phyloP scores from a whole-genome alignment of 2,888 invertebrate species.

The Heteromyza rotundicornis region DNA sequence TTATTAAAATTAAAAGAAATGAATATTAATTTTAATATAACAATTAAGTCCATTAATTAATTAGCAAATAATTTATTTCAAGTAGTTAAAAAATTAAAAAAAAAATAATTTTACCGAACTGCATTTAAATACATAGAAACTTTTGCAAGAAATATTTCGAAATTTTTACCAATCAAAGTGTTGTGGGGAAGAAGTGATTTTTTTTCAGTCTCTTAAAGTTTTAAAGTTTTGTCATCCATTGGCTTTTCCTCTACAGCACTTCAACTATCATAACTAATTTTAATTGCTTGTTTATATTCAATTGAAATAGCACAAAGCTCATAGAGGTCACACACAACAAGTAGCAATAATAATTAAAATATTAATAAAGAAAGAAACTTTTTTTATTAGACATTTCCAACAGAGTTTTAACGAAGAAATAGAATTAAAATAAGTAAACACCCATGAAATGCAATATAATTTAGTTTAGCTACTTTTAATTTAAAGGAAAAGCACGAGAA shows the following conservation, averaged over 20 bases:
- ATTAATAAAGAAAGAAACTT: slow-evolving; percentile 5
- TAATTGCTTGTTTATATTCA: not conserved
- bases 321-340: not conserved
- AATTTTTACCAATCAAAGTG: no score
- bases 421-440: not conserved
- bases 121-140: not conserved
- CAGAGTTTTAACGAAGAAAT: no score
- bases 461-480: slow-evolving; percentile 28
- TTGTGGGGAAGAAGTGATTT: no score
- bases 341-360: slow-evolving; percentile 12
- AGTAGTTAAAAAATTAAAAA: not conserved
- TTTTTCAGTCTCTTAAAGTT: no score
- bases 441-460: slow-evolving; percentile 33
- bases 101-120: not conserved
- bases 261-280: no score
- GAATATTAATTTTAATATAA: not conserved
- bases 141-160: not conserved
- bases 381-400: slow-evolving; percentile 15
- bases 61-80: not conserved
- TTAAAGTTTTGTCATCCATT: no score
- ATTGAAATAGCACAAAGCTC: slow-evolving; percentile 5
- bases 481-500: no score
- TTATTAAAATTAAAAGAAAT: slow-evolving; percentile 5
- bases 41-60: not conserved
- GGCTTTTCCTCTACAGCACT: no score